Evolutionary conservation across 2,113 vertebrate species (phyloP).

Genomic region (Eretmochelys imbricata): DNA sequence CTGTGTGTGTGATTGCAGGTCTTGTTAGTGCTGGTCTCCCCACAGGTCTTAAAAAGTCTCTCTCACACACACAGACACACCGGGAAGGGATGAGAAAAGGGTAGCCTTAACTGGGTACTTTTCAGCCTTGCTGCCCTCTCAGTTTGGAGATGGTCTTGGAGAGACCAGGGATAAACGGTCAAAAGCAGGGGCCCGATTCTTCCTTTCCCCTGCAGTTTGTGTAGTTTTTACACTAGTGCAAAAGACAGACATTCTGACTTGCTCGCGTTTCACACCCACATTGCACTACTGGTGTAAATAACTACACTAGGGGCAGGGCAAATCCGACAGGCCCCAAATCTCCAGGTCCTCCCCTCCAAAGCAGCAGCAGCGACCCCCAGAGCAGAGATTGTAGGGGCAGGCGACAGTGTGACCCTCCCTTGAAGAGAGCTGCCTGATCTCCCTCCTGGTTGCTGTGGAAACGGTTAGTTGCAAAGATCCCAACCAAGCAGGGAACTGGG

Average conservation of each 20-base stretch:
- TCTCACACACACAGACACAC: background rate
- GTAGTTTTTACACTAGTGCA: background rate
- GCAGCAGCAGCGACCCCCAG: background rate
- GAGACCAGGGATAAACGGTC: background rate
- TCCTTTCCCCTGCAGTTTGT: background rate
- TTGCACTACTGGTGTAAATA: background rate
- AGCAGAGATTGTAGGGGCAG: background rate
- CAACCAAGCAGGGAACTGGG: background rate
- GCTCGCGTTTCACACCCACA: background rate
- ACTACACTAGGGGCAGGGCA: background rate
- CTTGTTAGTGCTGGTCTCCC: background rate
- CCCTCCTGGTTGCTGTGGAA: background rate
- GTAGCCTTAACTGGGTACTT: too few species aligned
- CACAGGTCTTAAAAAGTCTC: background rate
- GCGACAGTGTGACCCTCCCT: background rate
- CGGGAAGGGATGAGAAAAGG: background rate
- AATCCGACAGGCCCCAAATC: background rate
- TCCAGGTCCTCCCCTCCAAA: background rate
- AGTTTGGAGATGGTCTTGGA: background rate
- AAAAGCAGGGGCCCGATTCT: background rate
- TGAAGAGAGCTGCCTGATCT: background rate
- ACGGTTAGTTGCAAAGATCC: background rate
- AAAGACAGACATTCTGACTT: background rate
- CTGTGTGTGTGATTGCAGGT: background rate
- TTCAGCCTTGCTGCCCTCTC: background rate